A percentile compares a stretch with the other conserved stretches of the same genome.
These are phyloP conservation scores for Mactra quadrangularis DNA, from an alignment of 1,140 invertebrate species.

Conservation along the genomic window DNA sequence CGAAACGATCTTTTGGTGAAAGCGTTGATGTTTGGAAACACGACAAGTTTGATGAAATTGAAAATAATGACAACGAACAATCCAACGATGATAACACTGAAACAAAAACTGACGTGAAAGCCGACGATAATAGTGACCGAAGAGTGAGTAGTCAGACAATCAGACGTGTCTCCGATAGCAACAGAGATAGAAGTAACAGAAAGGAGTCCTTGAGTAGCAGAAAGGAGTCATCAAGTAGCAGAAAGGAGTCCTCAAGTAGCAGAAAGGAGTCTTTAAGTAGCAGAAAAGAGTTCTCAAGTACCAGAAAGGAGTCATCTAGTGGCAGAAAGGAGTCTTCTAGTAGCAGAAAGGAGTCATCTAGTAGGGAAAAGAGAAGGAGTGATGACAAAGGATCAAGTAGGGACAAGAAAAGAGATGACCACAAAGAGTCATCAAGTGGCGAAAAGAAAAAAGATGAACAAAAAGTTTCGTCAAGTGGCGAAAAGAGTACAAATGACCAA, in stretches of 20 bases:
- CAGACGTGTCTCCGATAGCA: no score
- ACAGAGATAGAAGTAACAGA: neutral
- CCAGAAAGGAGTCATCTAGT: neutral
- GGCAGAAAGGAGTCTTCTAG: constrained; percentile 4
- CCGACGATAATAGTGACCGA: no score
- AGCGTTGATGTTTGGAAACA: constrained; percentile 52
- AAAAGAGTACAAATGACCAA: no score
- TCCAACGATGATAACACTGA: no score
- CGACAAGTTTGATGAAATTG: constrained; percentile 53
- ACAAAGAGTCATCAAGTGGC: neutral
- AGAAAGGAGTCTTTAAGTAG: constrained; percentile 3
- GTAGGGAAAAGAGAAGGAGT: constrained; percentile 1
- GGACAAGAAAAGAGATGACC: neutral
- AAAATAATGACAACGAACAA: constrained; percentile 18
- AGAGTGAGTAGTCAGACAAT: no score
- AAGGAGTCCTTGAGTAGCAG: neutral
- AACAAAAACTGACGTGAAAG: no score
- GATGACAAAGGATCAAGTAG: constrained; percentile 15
- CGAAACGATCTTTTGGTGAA: neutral
- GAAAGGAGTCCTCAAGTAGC: neutral
- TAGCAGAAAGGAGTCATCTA: constrained; percentile 7
- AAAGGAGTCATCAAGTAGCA: constrained; percentile 2
- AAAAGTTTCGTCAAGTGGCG: no score
- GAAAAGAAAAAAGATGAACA: no score
- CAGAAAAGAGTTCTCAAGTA: constrained; percentile 6